Evolutionary conservation across 2,888 invertebrate genomes (phyloP).

Genomic region (Dasypogon diadema): DNA sequence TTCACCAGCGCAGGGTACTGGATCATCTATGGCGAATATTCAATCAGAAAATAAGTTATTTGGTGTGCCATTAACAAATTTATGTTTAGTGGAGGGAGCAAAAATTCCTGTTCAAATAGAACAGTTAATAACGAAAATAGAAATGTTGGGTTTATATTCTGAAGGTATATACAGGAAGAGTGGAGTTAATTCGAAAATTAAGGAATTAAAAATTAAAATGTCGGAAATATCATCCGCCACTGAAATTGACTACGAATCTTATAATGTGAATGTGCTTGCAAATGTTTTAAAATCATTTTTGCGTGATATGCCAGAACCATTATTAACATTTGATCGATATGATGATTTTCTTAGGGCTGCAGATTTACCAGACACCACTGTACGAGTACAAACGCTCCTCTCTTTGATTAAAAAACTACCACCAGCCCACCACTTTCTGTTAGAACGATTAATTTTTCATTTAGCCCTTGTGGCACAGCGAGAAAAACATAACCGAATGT

Average conservation of each 20-base stretch:
- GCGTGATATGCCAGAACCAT: constrained; percentile 92
- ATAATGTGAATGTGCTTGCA: constrained; percentile 90
- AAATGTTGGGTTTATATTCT: constrained; percentile 90
- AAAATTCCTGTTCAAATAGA: constrained; percentile 90
- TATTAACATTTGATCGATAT: constrained; percentile 92
- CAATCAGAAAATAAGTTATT: constrained; percentile 73
- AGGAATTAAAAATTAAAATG: constrained; percentile 80
- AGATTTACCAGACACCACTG: constrained; percentile 83
- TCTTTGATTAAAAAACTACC: constrained; percentile 90
- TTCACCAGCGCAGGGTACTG: constrained; percentile 69
- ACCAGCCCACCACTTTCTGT: constrained; percentile 87
- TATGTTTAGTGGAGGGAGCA: constrained; percentile 78
- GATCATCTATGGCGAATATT: constrained; percentile 58
- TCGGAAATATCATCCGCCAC: constrained; percentile 79
- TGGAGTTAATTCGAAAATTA: constrained; percentile 86
- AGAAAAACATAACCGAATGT: constrained; percentile 92
- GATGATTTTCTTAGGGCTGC: constrained; percentile 94
- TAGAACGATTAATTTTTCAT: constrained; percentile 94
- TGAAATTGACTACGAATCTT: constrained; percentile 79
- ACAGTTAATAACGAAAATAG: constrained; percentile 88
- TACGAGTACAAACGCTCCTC: constrained; percentile 86
- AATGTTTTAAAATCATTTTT: constrained; percentile 91
- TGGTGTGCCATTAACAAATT: constrained; percentile 81
- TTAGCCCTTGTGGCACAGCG: constrained; percentile 88
- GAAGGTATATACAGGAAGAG: constrained; percentile 95